phyloP scores from a whole-genome alignment of 2,888 invertebrate genomes.

The Apamea epomidion region DNA sequence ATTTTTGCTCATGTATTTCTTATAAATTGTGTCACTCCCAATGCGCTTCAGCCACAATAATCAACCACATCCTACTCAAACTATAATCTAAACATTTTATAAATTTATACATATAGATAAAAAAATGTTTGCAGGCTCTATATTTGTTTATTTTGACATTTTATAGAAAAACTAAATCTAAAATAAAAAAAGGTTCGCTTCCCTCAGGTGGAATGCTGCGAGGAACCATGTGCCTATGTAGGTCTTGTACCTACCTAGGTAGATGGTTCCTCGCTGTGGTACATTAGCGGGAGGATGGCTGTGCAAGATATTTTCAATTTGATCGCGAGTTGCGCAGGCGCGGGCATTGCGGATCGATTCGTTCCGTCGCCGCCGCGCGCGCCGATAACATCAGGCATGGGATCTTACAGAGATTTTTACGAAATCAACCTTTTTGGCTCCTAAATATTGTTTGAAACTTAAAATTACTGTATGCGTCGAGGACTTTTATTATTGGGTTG shows the following conservation, averaged over 20 bases:
- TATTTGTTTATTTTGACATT: not conserved
- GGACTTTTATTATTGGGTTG: not conserved
- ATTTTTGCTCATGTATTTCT: not conserved
- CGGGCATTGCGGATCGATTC: conserved; percentile 73
- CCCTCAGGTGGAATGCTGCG: not conserved
- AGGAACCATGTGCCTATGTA: not conserved
- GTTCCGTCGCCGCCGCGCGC: conserved; percentile 66
- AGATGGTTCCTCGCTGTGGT: not conserved
- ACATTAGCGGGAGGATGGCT: conserved; percentile 20
- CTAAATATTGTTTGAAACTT: conserved; percentile 33
- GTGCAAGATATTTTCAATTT: conserved; percentile 72
- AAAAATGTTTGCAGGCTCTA: too few relatives aligned
- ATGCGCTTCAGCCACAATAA: not conserved
- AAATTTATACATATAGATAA: not conserved
- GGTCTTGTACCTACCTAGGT: not conserved
- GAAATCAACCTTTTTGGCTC: conserved; percentile 57
- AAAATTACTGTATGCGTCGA: conserved; percentile 18
- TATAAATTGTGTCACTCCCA: not conserved
- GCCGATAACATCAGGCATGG: conserved; percentile 38
- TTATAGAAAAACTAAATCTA: not conserved
- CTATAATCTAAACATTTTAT: not conserved
- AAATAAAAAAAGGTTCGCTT: not conserved
- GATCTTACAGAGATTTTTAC: conserved; percentile 36
- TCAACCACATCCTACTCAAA: not conserved
- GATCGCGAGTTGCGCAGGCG: conserved; percentile 40